A percentile compares a stretch with the other conserved stretches of the same genome.
phyloP scores from a whole-genome alignment of 2,113 vertebrate species.

The Paralichthys olivaceus region DNA sequence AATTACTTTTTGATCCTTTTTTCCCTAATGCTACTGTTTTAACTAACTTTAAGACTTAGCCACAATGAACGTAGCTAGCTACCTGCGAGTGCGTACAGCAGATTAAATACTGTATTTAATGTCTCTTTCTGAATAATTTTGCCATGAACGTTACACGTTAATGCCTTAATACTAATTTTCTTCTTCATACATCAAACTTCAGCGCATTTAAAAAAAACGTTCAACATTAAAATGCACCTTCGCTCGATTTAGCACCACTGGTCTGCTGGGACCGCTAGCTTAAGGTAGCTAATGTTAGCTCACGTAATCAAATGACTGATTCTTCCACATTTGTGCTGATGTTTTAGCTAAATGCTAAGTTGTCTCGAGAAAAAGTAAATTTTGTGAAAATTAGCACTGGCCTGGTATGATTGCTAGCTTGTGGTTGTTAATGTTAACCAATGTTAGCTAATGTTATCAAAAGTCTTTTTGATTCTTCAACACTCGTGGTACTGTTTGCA shows the following conservation, averaged over 20 bases:
- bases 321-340: background rate
- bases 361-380: background rate
- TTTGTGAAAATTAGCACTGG: background rate
- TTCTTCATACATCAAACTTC: too few species aligned
- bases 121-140: too few species aligned
- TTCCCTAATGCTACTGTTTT: background rate
- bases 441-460: background rate
- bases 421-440: background rate
- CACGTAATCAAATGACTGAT: background rate
- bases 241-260: too few species aligned
- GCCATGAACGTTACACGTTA: too few species aligned
- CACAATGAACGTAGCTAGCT: too few species aligned
- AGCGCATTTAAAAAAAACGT: too few species aligned
- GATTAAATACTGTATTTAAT: too few species aligned
- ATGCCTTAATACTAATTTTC: too few species aligned
- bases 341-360: background rate
- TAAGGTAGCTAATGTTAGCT: background rate
- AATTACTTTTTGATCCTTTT: background rate
- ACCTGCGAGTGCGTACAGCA: too few species aligned
- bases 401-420: background rate
- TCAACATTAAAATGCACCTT: too few species aligned
- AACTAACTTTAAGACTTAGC: background rate
- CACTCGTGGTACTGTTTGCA: background rate
- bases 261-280: background rate
- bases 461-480: background rate